These are phyloP conservation scores for Tiliacea citrago DNA, from an alignment of 2,888 invertebrate species.

Conservation along the genomic window DNA sequence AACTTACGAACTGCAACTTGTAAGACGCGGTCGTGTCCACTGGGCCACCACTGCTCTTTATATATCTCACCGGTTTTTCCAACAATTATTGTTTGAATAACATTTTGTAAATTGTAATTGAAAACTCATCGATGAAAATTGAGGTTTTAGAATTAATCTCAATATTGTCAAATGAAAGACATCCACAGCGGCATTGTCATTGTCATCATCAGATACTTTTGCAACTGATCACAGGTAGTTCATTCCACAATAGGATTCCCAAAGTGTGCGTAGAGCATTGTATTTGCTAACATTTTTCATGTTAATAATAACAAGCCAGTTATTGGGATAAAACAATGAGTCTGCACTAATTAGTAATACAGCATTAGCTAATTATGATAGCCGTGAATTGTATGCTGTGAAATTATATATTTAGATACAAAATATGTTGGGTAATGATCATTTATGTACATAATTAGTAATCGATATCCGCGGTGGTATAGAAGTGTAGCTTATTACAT, in stretches of 20 bases:
- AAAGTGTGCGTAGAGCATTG: neutral
- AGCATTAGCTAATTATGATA: constrained; percentile 28
- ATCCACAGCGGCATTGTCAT: neutral
- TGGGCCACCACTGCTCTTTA: neutral
- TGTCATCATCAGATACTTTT: neutral
- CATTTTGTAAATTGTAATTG: neutral
- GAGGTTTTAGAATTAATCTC: neutral
- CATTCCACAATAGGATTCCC: neutral
- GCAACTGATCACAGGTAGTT: neutral
- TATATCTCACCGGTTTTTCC: neutral
- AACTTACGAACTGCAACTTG: neutral
- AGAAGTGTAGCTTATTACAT: neutral
- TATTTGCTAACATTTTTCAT: neutral
- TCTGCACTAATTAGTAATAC: constrained; percentile 29
- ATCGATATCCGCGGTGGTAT: neutral
- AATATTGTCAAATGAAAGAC: neutral
- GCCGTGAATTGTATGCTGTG: constrained; percentile 1
- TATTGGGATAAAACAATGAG: constrained; percentile 7
- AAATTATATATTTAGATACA: constrained; percentile 25
- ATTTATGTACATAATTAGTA: neutral
- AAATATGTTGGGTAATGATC: constrained; percentile 3
- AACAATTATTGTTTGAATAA: neutral
- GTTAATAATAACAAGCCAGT: neutral
- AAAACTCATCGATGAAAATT: neutral
- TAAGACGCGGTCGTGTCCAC: neutral